Evolutionary conservation across 2,797 vertebrate genomes (phyloP).

Genomic region (Lacerta agilis): DNA sequence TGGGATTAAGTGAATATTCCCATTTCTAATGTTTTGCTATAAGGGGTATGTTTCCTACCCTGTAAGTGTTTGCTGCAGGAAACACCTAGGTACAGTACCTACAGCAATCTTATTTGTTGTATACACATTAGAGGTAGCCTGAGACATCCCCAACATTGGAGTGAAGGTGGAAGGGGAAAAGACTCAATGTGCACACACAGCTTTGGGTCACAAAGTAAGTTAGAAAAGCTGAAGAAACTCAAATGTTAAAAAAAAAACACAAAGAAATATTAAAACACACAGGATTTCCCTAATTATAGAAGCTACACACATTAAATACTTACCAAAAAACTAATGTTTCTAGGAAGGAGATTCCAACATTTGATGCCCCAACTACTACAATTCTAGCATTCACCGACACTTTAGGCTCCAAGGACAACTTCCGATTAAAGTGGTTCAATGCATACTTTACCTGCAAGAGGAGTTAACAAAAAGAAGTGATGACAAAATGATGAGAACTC

Average conservation of each 20-base stretch:
- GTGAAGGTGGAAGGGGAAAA: not conserved
- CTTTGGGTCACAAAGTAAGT: not conserved
- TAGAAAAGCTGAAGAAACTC: not conserved
- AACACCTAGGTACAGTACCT: not conserved
- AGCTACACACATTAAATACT: constrained; percentile 53
- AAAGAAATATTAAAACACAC: too few relatives aligned
- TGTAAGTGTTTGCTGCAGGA: not conserved
- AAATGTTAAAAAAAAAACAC: not conserved
- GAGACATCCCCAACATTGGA: not conserved
- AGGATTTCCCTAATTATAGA: not conserved
- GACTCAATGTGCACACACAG: not conserved
- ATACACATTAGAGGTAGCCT: not conserved
- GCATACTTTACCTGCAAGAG: constrained; percentile 82
- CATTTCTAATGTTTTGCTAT: not conserved
- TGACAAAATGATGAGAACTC: not conserved
- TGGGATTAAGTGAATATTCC: not conserved
- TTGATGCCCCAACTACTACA: constrained; percentile 93
- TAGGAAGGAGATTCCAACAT: constrained; percentile 89
- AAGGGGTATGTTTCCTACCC: not conserved
- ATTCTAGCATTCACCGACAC: constrained; percentile 86
- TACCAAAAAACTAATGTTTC: constrained; percentile 89
- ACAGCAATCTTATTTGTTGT: not conserved
- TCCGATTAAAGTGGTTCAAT: constrained; percentile 89
- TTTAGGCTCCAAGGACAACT: constrained; percentile 89
- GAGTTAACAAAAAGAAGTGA: constrained; percentile 1